Evolutionary conservation across 2,797 vertebrate genomes (phyloP).

Genomic region (Nothura maculosa): DNA sequence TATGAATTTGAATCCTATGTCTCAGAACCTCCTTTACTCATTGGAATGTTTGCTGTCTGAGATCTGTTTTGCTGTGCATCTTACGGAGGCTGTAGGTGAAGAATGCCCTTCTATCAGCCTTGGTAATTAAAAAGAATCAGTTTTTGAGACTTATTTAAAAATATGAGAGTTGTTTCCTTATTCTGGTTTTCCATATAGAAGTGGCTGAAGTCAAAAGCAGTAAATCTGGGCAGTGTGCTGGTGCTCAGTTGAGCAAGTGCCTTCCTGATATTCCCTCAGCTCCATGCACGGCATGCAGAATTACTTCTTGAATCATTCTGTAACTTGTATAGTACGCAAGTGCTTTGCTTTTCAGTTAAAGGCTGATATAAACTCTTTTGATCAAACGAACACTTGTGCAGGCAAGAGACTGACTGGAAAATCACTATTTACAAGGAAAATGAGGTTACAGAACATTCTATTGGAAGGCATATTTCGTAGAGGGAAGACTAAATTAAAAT

Average conservation of each 20-base stretch:
- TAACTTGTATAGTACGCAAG: neutral
- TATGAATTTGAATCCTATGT: neutral
- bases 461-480: neutral
- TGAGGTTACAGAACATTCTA: neutral
- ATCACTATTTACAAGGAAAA: neutral
- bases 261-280: neutral
- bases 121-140: neutral
- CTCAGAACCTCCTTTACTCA: neutral
- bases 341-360: neutral
- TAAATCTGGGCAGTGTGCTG: neutral
- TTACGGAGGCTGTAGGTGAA: neutral
- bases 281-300: neutral
- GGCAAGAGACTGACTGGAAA: neutral
- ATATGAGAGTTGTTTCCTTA: neutral
- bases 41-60: neutral
- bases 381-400: neutral
- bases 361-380: neutral
- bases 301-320: neutral
- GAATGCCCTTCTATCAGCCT: neutral
- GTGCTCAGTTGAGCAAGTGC: neutral
- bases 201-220: neutral
- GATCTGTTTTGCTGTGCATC: accelerated
- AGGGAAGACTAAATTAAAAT: slow-evolving; percentile 28
- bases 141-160: neutral
- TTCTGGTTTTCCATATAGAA: neutral